Conservation (phyloP, 2,797 vertebrate species). For the Xenops minutus region DNA sequence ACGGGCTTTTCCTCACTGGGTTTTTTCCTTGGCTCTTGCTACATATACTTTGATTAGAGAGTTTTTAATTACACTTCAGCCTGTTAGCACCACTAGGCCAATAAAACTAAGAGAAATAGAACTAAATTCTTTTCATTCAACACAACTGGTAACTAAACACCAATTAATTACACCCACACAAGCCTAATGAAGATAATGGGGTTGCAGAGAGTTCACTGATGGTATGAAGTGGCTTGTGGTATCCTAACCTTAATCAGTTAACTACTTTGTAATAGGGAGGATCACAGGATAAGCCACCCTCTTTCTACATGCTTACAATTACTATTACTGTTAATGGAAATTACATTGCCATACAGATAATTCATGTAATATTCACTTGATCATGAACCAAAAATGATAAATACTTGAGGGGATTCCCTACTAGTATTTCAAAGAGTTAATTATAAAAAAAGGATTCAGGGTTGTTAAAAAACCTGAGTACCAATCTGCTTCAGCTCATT, state of each 20-base stretch:
- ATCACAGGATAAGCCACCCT: constrained; percentile 58
- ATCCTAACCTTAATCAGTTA: constrained; percentile 68
- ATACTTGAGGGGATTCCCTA: neutral
- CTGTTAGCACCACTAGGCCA: constrained; percentile 52
- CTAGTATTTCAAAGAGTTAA: neutral
- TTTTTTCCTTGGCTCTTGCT: neutral
- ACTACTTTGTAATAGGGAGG: constrained; percentile 54
- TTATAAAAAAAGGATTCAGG: neutral
- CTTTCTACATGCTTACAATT: constrained; percentile 40
- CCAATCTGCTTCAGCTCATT: neutral
- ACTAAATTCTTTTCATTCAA: constrained; percentile 61
- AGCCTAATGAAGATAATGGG: constrained; percentile 69
- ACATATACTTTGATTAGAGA: constrained; percentile 36
- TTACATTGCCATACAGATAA: neutral
- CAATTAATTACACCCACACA: constrained; percentile 66
- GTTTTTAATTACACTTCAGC: constrained; percentile 57
- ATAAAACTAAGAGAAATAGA: constrained; percentile 67
- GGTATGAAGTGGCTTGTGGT: constrained; percentile 55
- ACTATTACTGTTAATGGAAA: constrained; percentile 59
- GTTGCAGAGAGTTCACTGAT: constrained; percentile 59
- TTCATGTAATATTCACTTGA: neutral
- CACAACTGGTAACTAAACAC: constrained; percentile 61
- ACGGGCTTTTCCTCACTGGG: neutral
- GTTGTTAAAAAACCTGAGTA: neutral
- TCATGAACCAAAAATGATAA: neutral